Base-by-base conservation (phyloP, 92 coral and sea anemone genomes). In the Desmophyllum pertusum region DNA sequence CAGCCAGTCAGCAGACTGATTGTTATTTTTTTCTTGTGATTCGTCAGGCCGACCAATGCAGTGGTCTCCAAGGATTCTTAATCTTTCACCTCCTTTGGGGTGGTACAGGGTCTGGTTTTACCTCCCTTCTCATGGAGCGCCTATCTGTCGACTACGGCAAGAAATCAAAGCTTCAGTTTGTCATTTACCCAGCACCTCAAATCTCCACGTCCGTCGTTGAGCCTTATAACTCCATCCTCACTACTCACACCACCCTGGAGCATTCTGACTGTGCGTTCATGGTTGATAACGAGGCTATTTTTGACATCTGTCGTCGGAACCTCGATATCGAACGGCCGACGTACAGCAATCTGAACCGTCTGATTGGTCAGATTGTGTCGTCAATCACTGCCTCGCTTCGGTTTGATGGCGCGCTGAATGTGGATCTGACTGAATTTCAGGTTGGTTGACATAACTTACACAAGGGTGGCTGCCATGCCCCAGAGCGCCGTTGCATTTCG, bases 321-420 rank as follows among this genome's bases (percentile, higher is more conserved):
- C 88, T 90, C 75, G 93, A 90, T 61, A 87, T 90, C 77, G 93
- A 83, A 65, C 88, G 93, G 41, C 93, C 93, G 18, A 83, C 86
- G 69, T 90, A 90, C 88, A 86, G 91, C 86, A 90, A 90, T 67
- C 91, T 90, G 74, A 90, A 90, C 75, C 93, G 93, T 45, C 80
- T 90, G 88, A 90, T 90, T 86, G 93, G 93, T 29, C 90, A 90
- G 78, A 80, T 89, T 73, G 86, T 87, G 62, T 93, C 94, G 29
- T 90, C 93, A 37, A 90, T 90, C 75, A 90, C 93, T 50, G 93
- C 93, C 46, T 90, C 93, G 80, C 98, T 94, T 63, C 90, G 98
- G 35, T 95, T 95, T 55, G 98, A 95, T 74, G 98, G 98, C 39
- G 98, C 98, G 15, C 74, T 95, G 64, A 95, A 95, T 72, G 98